Evolutionary conservation across 2,888 invertebrate species (phyloP), one percentile per base, ranked within the genome.

Genomic region (Luperina nickerlii): DNA sequence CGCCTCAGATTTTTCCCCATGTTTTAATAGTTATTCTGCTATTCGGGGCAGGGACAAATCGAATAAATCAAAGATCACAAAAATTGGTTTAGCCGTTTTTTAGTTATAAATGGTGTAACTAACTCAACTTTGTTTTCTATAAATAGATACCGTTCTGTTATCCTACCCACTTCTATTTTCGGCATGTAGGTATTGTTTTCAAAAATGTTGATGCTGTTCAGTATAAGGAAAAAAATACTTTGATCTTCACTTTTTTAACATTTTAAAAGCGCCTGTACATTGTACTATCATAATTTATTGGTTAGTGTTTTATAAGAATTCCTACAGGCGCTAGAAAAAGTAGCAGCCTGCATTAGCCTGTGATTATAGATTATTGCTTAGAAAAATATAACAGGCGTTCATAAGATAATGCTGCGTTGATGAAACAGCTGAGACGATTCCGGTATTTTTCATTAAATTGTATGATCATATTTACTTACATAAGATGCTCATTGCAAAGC

Each of bases 271-370:
- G 66, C 67, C 81, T 71, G 24, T 18, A 9, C 15, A 24, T 32
- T 32, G 0, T 32, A 32, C 32, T 32, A n/a, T 60, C 18, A 18
- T 57, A 42, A 57, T 42, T 7, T 7, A n/a, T 67, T 38, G 5
- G 13, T 62, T 13, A 15, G 27, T 60, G 38, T 42, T 60, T 60
- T 8, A 18, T 15, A 18, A 62, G 0, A 62, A 57, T 24, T 71
- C 6, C 27, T 20, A n/a, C 62, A 81, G 81, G 82, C 81, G 63
- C 81, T 76, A 42, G 11, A 42, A 27, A n/a, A 24, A 54, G 38
- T 54, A 3, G 1, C 42, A 57, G 71, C n/a, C 57, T 38, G 18
- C 18, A 18, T 38, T 18, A 7, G 4, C 7, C 54, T 32, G 15
- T 24, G 18, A 57, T 11, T 42, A 15, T 45, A 20, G 8, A 65